Conservation (phyloP, 2,113 vertebrate species). For the Bubo scandiacus region DNA sequence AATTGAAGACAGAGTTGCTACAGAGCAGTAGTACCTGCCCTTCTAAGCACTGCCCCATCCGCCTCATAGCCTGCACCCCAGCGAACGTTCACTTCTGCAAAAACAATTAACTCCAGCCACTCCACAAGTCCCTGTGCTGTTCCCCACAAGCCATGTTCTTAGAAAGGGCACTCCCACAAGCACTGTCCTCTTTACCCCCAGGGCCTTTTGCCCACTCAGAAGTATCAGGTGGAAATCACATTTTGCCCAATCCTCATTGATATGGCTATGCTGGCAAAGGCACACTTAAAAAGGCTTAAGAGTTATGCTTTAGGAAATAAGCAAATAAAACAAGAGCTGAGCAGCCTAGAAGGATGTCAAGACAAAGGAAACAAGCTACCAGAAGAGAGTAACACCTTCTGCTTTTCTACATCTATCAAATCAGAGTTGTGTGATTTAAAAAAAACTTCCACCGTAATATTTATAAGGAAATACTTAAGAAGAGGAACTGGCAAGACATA, state of each 20-base stretch:
- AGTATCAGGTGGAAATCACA: not conserved
- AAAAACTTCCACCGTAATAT: accelerated
- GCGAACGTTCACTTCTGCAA: not conserved
- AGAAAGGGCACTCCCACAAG: accelerated
- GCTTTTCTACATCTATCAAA: not conserved
- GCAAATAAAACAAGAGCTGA: not conserved
- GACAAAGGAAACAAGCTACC: not conserved
- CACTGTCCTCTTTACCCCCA: accelerated
- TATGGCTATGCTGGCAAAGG: not conserved
- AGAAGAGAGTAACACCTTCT: not conserved
- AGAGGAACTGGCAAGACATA: accelerated
- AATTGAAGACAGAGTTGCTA: not conserved
- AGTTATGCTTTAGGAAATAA: not conserved
- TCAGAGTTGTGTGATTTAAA: accelerated
- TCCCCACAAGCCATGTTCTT: not conserved
- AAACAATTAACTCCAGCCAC: accelerated
- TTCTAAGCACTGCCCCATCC: accelerated
- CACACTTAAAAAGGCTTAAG: not conserved
- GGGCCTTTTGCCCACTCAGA: not conserved
- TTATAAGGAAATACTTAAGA: not conserved
- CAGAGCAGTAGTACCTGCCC: accelerated
- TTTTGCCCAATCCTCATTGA: not conserved
- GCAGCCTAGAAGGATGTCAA: not conserved
- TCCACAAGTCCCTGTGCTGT: not conserved
- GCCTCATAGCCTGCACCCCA: not conserved